A percentile compares a stretch with the other conserved stretches of the same genome.
Conservation (phyloP, 2,113 vertebrate genomes). For the Hypanus sabinus region DNA sequence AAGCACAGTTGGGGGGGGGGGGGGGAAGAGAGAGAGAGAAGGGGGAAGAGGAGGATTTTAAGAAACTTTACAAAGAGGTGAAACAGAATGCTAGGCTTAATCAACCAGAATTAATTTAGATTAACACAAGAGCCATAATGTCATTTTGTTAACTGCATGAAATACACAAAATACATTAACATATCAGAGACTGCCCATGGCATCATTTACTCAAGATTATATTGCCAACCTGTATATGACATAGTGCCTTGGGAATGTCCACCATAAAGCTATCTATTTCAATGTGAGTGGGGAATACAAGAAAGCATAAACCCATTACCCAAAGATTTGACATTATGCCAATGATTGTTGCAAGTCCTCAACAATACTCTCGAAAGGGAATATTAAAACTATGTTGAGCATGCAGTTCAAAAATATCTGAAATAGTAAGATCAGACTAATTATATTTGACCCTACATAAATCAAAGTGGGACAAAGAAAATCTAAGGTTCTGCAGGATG, state of each 20-base stretch:
- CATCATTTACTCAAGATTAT: too few relatives aligned
- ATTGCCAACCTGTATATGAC: too few relatives aligned
- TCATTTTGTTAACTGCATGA: background rate
- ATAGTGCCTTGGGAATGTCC: background rate
- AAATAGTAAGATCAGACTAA: too few relatives aligned
- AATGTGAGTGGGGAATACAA: background rate
- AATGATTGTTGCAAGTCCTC: background rate
- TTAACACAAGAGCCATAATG: background rate
- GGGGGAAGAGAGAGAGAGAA: too few relatives aligned
- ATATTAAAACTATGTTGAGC: background rate
- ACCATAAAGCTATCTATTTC: background rate
- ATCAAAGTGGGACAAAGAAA: too few relatives aligned
- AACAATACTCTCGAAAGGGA: background rate
- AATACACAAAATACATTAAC: background rate
- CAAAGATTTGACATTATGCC: background rate
- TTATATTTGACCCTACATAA: too few relatives aligned
- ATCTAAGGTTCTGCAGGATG: too few relatives aligned
- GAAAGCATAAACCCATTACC: background rate
- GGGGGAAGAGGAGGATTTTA: too few relatives aligned
- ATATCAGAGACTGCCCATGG: background rate
- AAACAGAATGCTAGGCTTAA: background rate
- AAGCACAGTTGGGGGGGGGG: background rate
- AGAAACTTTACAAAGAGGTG: background rate
- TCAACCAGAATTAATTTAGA: background rate
- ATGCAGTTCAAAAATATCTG: background rate